These are phyloP conservation scores for Dryas iulia DNA, from an alignment of 1,140 invertebrate genomes.

Conservation along the genomic window DNA sequence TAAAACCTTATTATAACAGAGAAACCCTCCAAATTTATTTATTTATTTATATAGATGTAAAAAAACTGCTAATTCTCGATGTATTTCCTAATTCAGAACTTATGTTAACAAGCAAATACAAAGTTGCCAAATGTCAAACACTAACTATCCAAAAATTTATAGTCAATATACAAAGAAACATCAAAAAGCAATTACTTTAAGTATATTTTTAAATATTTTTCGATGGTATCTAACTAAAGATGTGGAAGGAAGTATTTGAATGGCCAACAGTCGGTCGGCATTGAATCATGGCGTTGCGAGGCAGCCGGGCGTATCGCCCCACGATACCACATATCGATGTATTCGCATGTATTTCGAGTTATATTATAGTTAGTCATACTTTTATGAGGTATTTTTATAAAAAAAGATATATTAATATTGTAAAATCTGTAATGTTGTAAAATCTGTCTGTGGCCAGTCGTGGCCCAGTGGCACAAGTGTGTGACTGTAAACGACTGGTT, in stretches of 20 bases:
- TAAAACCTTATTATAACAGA: too few species aligned
- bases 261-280: slow-evolving; percentile 31
- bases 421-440: too few species aligned
- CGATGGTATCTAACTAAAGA: slow-evolving; percentile 35
- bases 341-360: slow-evolving; percentile 18
- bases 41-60: too few species aligned
- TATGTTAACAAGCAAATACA: background rate
- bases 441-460: too few species aligned
- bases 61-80: too few species aligned
- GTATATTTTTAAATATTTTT: slow-evolving; percentile 32
- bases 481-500: too few species aligned
- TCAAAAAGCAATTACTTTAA: slow-evolving; percentile 34
- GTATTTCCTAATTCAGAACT: background rate
- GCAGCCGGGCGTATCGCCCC: slow-evolving; percentile 26
- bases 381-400: background rate
- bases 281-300: slow-evolving; percentile 22
- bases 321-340: slow-evolving; percentile 3
- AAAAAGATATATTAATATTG: background rate
- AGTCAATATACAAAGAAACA: slow-evolving; percentile 2
- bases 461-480: too few species aligned
- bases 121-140: background rate
- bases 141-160: background rate
- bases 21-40: too few species aligned
- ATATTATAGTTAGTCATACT: background rate
- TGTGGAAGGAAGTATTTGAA: slow-evolving; percentile 34